A percentile compares a stretch with the other conserved stretches of the same genome.
Conservation (phyloP, 2,113 vertebrate genomes). For the Tyto alba region DNA sequence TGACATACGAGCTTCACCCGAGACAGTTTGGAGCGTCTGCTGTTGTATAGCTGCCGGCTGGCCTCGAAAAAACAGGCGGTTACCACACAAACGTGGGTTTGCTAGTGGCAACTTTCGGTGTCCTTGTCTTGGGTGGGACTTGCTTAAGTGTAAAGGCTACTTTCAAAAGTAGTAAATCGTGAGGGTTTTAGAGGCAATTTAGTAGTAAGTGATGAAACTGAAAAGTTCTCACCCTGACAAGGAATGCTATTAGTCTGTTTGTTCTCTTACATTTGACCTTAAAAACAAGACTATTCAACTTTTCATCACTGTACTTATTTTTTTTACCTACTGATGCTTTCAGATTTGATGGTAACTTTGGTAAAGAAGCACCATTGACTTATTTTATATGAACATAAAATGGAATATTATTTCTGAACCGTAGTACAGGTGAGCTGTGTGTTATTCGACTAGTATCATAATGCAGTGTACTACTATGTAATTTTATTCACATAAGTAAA, state of each 20-base stretch:
- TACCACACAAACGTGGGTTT: fast-evolving
- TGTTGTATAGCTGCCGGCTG: fast-evolving
- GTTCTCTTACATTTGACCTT: background rate
- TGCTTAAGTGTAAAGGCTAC: fast-evolving
- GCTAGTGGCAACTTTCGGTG: fast-evolving
- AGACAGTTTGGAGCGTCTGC: fast-evolving
- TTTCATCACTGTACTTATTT: fast-evolving
- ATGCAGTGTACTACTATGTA: background rate
- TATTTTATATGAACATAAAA: background rate
- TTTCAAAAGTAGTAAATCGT: background rate
- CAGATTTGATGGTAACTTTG: background rate
- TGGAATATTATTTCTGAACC: background rate
- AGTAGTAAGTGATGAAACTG: background rate
- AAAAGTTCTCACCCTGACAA: background rate
- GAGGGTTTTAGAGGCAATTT: background rate
- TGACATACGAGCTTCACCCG: fast-evolving
- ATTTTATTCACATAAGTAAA: background rate
- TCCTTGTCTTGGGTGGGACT: background rate
- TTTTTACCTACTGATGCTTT: fast-evolving
- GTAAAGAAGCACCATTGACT: background rate
- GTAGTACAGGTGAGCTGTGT: background rate
- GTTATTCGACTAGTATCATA: background rate
- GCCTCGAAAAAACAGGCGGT: background rate
- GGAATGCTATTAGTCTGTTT: background rate
- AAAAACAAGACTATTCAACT: background rate